These are phyloP conservation scores for Steatocranus sp. DNA, from an alignment of 2,797 vertebrate genomes.

Conservation along the genomic window DNA sequence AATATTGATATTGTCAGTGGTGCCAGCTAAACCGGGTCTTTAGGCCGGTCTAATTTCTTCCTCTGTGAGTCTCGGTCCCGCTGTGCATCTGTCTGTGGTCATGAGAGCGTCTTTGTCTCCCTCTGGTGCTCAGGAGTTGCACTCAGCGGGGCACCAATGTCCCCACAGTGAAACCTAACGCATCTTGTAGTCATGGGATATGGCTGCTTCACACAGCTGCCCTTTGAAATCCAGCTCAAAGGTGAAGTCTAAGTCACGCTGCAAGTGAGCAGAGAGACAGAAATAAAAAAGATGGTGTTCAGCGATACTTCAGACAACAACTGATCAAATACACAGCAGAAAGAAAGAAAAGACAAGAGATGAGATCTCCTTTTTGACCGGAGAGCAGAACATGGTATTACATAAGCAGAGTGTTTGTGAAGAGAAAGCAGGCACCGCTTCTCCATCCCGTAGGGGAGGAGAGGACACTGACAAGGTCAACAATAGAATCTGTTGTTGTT, in stretches of 20 bases:
- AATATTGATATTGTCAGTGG: not conserved
- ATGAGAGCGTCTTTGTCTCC: constrained; percentile 17
- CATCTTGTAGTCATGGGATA: constrained; percentile 98
- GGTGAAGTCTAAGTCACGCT: constrained; percentile 97
- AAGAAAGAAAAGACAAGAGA: not conserved
- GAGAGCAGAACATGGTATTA: not conserved
- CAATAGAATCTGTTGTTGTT: constrained; percentile 40
- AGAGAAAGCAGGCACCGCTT: not conserved
- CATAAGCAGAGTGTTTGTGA: constrained; percentile 3
- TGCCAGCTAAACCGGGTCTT: not conserved
- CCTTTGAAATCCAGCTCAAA: constrained; percentile 99
- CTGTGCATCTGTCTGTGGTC: not conserved
- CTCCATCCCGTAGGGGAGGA: not conserved
- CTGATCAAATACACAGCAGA: not conserved
- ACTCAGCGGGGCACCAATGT: not conserved
- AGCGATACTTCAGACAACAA: not conserved
- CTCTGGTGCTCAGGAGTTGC: not conserved
- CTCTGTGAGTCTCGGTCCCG: not conserved
- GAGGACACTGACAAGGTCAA: constrained; percentile 44
- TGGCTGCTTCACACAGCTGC: constrained; percentile 93
- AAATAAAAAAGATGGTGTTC: not conserved
- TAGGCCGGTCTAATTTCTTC: not conserved
- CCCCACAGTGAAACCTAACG: constrained; percentile 72
- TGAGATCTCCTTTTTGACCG: not conserved
- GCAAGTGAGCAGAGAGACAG: constrained; percentile 5